Percentiles rank a stretch among this genome's conserved stretches.
Evolutionary conservation across 2,113 vertebrate species (phyloP).

Genomic region (Protomyctophum bolini): DNA sequence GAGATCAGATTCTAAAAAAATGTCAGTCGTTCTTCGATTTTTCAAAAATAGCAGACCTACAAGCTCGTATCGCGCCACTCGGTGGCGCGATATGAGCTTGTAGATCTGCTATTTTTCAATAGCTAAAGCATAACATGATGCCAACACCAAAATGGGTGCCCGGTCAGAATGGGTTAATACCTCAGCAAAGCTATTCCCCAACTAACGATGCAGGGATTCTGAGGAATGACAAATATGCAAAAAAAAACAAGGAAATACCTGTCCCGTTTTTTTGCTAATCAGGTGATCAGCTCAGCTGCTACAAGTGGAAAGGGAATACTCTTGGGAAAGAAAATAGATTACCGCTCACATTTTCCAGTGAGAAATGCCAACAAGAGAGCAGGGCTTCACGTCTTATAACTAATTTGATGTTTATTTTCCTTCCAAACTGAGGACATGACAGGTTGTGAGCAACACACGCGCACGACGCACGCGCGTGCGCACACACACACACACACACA

Average conservation of each 20-base stretch:
- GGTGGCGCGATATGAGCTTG: too few relatives aligned
- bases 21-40: too few relatives aligned
- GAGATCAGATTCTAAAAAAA: too few relatives aligned
- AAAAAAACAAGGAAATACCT: slow-evolving; percentile 37
- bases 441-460: too few relatives aligned
- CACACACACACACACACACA: too few relatives aligned
- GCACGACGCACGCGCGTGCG: background rate
- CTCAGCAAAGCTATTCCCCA: slow-evolving; percentile 56
- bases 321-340: background rate
- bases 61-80: too few relatives aligned
- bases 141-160: too few relatives aligned
- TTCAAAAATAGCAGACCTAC: too few relatives aligned
- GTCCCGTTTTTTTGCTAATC: slow-evolving; percentile 17
- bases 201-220: slow-evolving; percentile 47
- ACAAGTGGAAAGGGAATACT: slow-evolving; percentile 9
- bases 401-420: background rate
- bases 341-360: slow-evolving; percentile 6
- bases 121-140: too few relatives aligned
- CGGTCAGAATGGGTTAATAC: too few relatives aligned
- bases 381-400: background rate
- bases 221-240: slow-evolving; percentile 74
- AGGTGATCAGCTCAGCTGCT: slow-evolving; percentile 27
- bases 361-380: slow-evolving; percentile 5
- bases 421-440: background rate
- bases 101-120: too few relatives aligned